Evolutionary conservation across 1,140 invertebrate genomes (phyloP).

Genomic region (Ostrea denselamellosa): DNA sequence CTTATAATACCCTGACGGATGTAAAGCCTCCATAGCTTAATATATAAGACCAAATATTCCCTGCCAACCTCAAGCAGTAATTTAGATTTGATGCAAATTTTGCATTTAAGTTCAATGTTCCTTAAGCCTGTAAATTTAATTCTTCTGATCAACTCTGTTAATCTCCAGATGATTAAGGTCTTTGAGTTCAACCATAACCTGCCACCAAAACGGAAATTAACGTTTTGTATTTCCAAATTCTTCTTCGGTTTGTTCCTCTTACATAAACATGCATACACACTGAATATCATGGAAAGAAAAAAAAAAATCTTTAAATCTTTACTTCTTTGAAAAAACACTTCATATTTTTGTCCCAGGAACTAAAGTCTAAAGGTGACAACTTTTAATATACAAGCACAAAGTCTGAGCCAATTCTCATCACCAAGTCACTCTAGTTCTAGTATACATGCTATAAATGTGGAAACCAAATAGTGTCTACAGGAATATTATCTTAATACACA

Average conservation of each 20-base stretch:
- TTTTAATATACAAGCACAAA: too few species aligned
- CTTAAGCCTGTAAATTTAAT: conserved; percentile 28
- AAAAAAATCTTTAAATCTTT: too few species aligned
- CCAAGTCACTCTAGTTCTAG: too few species aligned
- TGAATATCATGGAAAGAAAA: background rate
- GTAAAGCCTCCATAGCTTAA: background rate
- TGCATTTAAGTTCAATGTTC: conserved; percentile 32
- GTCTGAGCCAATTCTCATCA: too few species aligned
- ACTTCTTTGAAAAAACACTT: too few species aligned
- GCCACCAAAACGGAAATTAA: conserved; percentile 12
- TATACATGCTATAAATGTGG: too few species aligned
- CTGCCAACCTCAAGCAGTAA: background rate
- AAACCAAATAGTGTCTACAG: too few species aligned
- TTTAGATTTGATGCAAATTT: conserved; percentile 26
- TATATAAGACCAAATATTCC: background rate
- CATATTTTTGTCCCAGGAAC: too few species aligned
- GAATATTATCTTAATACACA: too few species aligned
- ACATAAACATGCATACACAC: background rate
- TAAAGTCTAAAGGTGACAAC: too few species aligned
- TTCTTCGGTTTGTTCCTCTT: background rate
- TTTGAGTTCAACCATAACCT: background rate
- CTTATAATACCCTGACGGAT: conserved; percentile 8
- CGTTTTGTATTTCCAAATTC: background rate
- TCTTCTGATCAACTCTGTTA: background rate
- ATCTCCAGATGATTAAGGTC: conserved; percentile 6